Percentiles rank a stretch among this genome's conserved stretches.
Evolutionary conservation across 2,888 invertebrate genomes (phyloP).

Genomic region (Rhabditoides inermis): DNA sequence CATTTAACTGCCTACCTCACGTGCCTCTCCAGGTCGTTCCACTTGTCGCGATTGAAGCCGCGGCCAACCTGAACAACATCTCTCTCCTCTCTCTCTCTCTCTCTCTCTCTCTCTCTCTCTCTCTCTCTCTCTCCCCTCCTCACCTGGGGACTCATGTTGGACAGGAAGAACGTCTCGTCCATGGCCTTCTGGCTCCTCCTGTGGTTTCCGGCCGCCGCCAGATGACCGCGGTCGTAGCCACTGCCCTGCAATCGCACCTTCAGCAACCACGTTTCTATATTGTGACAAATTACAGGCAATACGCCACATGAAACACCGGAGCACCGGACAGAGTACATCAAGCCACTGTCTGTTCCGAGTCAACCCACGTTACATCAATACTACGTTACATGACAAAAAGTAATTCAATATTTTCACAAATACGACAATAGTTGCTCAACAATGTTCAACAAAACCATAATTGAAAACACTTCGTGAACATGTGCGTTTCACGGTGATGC

Average conservation of each 20-base stretch:
- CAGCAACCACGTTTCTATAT: neutral
- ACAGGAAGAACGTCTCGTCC: slow-evolving; percentile 82
- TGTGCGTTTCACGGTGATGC: no score
- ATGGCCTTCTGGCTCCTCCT: slow-evolving; percentile 69
- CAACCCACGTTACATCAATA: neutral
- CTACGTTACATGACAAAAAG: no score
- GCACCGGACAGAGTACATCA: no score
- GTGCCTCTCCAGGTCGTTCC: slow-evolving; percentile 80
- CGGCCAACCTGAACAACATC: slow-evolving; percentile 64
- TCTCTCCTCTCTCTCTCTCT: slow-evolving; percentile 24
- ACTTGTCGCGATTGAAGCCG: slow-evolving; percentile 82
- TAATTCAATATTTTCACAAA: no score
- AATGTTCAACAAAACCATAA: no score
- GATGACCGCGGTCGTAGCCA: slow-evolving; percentile 88
- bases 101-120: slow-evolving; percentile 26
- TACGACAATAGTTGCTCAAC: no score
- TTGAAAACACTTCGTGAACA: no score
- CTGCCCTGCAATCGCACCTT: slow-evolving; percentile 60
- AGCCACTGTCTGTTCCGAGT: neutral
- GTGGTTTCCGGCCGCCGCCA: slow-evolving; percentile 96
- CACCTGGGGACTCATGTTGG: slow-evolving; percentile 86
- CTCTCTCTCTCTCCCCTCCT: no score
- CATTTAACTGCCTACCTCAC: slow-evolving; percentile 63
- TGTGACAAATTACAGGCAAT: no score
- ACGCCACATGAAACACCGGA: neutral